Evolutionary conservation across 2,797 vertebrate genomes (phyloP).

Genomic region (Cyclopterus lumpus): DNA sequence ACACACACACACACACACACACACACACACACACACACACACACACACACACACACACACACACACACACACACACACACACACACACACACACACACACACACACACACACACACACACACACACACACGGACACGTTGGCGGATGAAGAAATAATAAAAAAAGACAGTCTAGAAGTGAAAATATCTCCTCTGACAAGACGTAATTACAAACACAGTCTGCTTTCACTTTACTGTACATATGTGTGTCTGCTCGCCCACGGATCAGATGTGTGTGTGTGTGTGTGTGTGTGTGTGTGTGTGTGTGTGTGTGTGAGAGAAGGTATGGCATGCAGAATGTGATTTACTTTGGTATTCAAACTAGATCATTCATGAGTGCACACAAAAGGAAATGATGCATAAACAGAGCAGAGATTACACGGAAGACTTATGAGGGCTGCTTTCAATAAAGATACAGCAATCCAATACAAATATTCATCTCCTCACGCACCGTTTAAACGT

Average conservation of each 20-base stretch:
- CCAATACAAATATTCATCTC: slow-evolving; percentile 72
- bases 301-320: slow-evolving; percentile 10
- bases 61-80: slow-evolving; percentile 48
- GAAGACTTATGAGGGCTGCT: slow-evolving; percentile 64
- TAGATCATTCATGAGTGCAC: slow-evolving; percentile 63
- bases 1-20: slow-evolving; percentile 48
- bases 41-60: slow-evolving; percentile 42
- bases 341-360: slow-evolving; percentile 75
- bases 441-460: slow-evolving; percentile 74
- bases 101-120: slow-evolving; percentile 51
- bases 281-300: slow-evolving; percentile 20
- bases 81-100: slow-evolving; percentile 42
- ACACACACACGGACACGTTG: slow-evolving; percentile 20
- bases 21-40: slow-evolving; percentile 45
- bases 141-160: slow-evolving; percentile 33
- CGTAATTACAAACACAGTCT: slow-evolving; percentile 66
- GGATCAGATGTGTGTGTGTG: slow-evolving; percentile 4
- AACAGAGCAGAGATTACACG: slow-evolving; percentile 74
- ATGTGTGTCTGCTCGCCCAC: slow-evolving; percentile 14
- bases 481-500: slow-evolving; percentile 61
- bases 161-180: slow-evolving; percentile 44
- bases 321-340: slow-evolving; percentile 57
- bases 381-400: slow-evolving; percentile 72
- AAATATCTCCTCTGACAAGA: slow-evolving; percentile 71
- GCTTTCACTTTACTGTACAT: slow-evolving; percentile 58